A percentile compares a stretch with the other conserved stretches of the same genome.
Conservation (phyloP, 1,140 invertebrate genomes). For the Bombyx mandarina region DNA sequence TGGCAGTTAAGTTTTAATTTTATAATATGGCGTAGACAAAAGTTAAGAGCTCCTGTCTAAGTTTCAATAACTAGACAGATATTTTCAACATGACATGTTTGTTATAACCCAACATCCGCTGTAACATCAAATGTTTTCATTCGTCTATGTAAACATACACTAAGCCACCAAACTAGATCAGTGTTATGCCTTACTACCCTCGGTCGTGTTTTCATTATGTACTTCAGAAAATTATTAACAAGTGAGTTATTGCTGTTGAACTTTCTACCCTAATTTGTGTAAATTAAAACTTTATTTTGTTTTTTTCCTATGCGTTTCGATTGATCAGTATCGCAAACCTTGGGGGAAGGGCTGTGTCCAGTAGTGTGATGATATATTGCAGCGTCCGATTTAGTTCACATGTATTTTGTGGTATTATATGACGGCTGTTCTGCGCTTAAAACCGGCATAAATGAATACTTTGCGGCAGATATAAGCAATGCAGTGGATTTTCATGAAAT, state of each 20-base stretch:
- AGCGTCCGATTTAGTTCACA: too few relatives aligned
- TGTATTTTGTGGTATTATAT: too few relatives aligned
- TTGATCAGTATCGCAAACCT: too few relatives aligned
- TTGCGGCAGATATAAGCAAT: too few relatives aligned
- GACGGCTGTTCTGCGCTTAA: too few relatives aligned
- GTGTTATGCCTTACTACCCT: constrained; percentile 11
- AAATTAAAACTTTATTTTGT: background rate
- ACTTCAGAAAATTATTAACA: constrained; percentile 30
- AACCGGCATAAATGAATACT: too few relatives aligned
- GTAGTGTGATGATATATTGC: too few relatives aligned
- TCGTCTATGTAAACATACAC: constrained; percentile 28
- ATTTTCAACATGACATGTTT: constrained; percentile 31
- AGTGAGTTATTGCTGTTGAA: constrained; percentile 28
- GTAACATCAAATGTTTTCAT: constrained; percentile 25
- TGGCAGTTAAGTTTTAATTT: too few relatives aligned
- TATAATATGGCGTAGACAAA: constrained; percentile 4
- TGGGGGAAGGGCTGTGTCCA: too few relatives aligned
- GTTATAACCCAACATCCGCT: constrained; percentile 49
- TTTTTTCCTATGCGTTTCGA: background rate
- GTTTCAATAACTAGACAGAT: constrained; percentile 18
- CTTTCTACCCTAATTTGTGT: background rate
- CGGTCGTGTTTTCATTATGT: constrained; percentile 31
- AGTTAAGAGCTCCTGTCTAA: constrained; percentile 18
- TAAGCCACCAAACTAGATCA: constrained; percentile 20
- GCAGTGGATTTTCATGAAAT: too few relatives aligned